Base-by-base conservation (phyloP, 2,888 invertebrate genomes). In the Rhagophthalmus giganteus region DNA sequence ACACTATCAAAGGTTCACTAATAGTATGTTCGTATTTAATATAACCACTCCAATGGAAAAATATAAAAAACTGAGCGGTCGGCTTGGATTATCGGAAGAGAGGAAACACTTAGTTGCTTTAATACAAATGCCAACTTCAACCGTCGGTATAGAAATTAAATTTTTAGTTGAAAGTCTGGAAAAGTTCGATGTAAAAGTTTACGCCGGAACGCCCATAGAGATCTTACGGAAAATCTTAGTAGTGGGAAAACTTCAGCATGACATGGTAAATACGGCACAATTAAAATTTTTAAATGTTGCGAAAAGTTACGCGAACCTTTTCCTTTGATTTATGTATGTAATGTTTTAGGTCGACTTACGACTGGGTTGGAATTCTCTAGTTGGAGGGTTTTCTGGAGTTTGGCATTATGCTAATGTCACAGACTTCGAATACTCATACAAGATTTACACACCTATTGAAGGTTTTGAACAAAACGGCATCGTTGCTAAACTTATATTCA, bases 371-470 rank as follows among this genome's bases (percentile, higher is more conserved):
- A 88, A 90, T 59, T 80, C 80, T 35, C 79, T 88, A 64, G 82
- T 85, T 37, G 79, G 86, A 15, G 91, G 91, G 5, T 87, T 90
- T 69, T 83, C 85, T 0, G 90, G 90, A 28, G 84, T 87, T 28
- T 90, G 89, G 86, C 84, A 83, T 64, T 87, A 82, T 73, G 77
- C 78, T 72, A 79, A 80, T 34, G 69, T 84, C 10, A 81, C 83
- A 7, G 84, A 90, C 72, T 88, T 91, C 57, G 85, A 89, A 55
- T 90, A 90, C 70, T 81, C 86, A 0, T 89, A 88, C 71, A 82
- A 86, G 59, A 73, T 90, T 27, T 88, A 83, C 66, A 88, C 90
- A 0, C 91, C 91, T 0, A 71, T 91, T n/a, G 81, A 84, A 62
- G 85, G 86, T 2, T 86, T 89, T 58, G 84, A 88, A 65, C 85